These are phyloP conservation scores for Hylaeus volcanicus DNA, from an alignment of 1,140 invertebrate species.

Conservation along the genomic window DNA sequence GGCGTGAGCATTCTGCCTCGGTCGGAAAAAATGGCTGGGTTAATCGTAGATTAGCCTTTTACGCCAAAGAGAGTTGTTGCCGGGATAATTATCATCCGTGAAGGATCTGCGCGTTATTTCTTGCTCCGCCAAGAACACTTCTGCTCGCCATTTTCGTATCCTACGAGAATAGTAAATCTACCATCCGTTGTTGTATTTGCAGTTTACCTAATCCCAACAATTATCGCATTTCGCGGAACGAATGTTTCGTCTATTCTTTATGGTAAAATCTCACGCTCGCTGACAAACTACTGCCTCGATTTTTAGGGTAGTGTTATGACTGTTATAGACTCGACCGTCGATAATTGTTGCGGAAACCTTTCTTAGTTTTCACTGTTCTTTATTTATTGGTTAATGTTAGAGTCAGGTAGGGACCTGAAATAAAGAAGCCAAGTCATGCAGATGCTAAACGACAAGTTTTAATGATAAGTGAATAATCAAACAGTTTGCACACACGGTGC, in stretches of 20 bases:
- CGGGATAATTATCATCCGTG: constrained; percentile 37
- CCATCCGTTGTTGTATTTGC: constrained; percentile 17
- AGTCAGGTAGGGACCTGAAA: no score
- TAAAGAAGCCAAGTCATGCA: no score
- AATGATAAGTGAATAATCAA: no score
- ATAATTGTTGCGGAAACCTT: neutral
- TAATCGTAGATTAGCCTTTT: constrained; percentile 52
- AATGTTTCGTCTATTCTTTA: constrained; percentile 11
- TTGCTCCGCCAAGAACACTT: constrained; percentile 7
- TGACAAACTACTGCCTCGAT: neutral
- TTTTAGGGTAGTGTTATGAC: neutral
- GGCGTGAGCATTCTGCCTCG: neutral
- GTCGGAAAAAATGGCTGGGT: constrained; percentile 24
- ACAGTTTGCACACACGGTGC: no score
- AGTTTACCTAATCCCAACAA: constrained; percentile 45
- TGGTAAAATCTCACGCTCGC: constrained; percentile 33
- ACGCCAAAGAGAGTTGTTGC: constrained; percentile 40
- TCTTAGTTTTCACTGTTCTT: constrained; percentile 1
- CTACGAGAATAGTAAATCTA: neutral
- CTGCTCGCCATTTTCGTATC: constrained; percentile 28
- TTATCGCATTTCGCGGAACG: constrained; percentile 34
- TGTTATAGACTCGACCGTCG: neutral
- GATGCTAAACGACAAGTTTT: no score
- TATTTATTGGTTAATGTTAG: neutral
- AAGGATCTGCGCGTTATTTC: constrained; percentile 38